A percentile compares a stretch with the other conserved stretches of the same genome.
Evolutionary conservation across 1,140 invertebrate species (phyloP).

Genomic region (Sarcophaga bullata): DNA sequence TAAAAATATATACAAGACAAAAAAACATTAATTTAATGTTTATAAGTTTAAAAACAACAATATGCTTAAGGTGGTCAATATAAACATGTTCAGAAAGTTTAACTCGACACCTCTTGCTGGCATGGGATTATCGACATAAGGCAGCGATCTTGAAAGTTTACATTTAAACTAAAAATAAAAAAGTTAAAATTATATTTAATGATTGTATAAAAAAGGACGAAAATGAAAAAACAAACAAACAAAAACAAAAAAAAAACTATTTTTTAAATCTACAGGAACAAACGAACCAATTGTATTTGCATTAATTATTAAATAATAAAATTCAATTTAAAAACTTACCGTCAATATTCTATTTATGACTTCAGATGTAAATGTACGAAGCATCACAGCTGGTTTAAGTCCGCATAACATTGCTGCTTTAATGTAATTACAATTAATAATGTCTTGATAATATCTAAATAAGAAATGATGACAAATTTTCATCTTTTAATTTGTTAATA

Average conservation of each 20-base stretch:
- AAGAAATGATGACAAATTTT: neutral
- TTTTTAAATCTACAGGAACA: neutral
- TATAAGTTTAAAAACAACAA: no score
- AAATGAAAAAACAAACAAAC: no score
- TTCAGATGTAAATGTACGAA: constrained; percentile 56
- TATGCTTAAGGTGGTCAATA: no score
- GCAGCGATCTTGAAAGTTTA: constrained; percentile 37
- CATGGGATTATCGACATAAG: constrained; percentile 43
- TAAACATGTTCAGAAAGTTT: no score
- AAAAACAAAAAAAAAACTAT: constrained; percentile 16
- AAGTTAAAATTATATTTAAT: neutral
- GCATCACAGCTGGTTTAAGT: constrained; percentile 49
- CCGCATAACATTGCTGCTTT: constrained; percentile 58
- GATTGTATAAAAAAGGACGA: no score
- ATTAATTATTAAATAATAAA: constrained; percentile 28
- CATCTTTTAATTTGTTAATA: neutral
- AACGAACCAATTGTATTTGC: constrained; percentile 14
- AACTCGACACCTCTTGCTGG: neutral
- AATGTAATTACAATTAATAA: constrained; percentile 59
- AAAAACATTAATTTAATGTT: neutral
- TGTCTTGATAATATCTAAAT: constrained; percentile 53
- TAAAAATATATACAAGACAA: constrained; percentile 30
- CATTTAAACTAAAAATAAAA: constrained; percentile 42
- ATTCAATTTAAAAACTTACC: constrained; percentile 31
- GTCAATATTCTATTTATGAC: constrained; percentile 49